A percentile compares a stretch with the other conserved stretches of the same genome.
Evolutionary conservation across 1,140 invertebrate genomes (phyloP).

Genomic region (Cydia pomonella): DNA sequence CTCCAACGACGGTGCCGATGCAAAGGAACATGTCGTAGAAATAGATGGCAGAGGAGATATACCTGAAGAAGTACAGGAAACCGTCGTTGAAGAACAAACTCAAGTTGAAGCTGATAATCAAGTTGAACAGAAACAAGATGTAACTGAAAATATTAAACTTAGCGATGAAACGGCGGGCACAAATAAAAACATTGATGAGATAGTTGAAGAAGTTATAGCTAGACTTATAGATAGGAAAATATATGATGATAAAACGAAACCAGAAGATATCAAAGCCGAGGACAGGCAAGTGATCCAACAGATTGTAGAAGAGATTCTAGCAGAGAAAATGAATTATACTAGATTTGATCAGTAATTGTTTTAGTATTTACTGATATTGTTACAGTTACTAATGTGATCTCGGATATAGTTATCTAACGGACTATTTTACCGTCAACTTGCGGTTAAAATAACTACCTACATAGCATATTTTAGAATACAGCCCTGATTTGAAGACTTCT

Average conservation of each 20-base stretch:
- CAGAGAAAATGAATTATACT: constrained; percentile 69
- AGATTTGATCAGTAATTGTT: constrained; percentile 47
- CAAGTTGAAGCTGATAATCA: constrained; percentile 38
- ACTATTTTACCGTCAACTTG: background rate
- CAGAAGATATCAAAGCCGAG: constrained; percentile 66
- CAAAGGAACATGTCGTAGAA: constrained; percentile 41
- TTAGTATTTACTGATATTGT: constrained; percentile 30
- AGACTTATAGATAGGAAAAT: constrained; percentile 75
- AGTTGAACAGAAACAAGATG: constrained; percentile 36
- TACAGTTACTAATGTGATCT: constrained; percentile 33
- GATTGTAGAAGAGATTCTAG: constrained; percentile 76
- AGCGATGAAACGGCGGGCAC: constrained; percentile 41
- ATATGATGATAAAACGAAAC: constrained; percentile 73
- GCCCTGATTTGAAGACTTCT: background rate
- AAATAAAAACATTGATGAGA: constrained; percentile 72
- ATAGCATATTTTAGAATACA: background rate
- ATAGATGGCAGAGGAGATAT: constrained; percentile 64
- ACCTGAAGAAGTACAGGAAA: constrained; percentile 44
- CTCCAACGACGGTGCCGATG: constrained; percentile 53
- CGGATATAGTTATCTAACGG: constrained; percentile 6
- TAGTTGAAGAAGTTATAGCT: constrained; percentile 76
- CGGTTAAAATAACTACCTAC: background rate
- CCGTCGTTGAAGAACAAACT: constrained; percentile 4
- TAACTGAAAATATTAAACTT: background rate
- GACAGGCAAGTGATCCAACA: constrained; percentile 74